Evolutionary conservation across 1,140 invertebrate species (phyloP).

Genomic region (silkworm (Bombyx mori)): ASM3026992v2 NC_085107.1:10978001-10978500

Average conservation of each 20-base stretch:
- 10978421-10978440: no score
- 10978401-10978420: no score
- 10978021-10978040: conserved; percentile 14
- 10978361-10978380: no score
- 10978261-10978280: conserved; percentile 57
- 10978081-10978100: conserved; percentile 61
- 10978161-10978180: no score
- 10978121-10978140: conserved; percentile 7
- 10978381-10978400: no score
- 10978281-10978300: conserved; percentile 15
- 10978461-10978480: no score
- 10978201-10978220: conserved; percentile 6
- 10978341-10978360: no score
- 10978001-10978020: conserved; percentile 23
- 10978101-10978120: conserved; percentile 53
- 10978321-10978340: no score
- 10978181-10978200: conserved; percentile 46
- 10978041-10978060: conserved; percentile 10
- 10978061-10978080: conserved; percentile 53
- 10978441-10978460: no score
- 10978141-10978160: no score
- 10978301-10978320: not conserved
- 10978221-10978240: conserved; percentile 13
- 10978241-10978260: conserved; percentile 1
- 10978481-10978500: no score